Evolutionary conservation across 2,113 vertebrate species (phyloP).

Genomic region (Cephalopterus ornatus): DNA sequence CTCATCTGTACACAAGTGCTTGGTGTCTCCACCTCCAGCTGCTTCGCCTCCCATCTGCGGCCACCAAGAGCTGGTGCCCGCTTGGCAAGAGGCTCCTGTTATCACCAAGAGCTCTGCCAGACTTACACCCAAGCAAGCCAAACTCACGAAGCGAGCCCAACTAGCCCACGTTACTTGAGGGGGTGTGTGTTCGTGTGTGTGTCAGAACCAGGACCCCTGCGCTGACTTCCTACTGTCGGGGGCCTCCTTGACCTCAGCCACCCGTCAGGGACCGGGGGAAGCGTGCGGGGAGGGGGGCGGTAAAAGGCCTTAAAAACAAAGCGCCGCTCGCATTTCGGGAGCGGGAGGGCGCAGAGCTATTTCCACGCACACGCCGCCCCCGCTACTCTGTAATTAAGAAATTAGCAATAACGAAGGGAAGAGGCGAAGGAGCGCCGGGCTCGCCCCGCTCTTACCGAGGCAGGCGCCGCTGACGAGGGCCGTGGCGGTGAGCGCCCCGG

Average conservation of each 20-base stretch:
- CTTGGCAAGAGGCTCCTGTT: rapidly evolving
- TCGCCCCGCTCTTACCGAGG: slow-evolving; percentile 77
- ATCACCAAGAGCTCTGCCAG: not conserved
- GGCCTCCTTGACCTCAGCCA: not conserved
- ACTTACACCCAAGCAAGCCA: not conserved
- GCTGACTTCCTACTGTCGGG: not conserved
- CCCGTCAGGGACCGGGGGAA: not conserved
- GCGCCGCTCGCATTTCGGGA: not conserved
- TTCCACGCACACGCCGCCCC: rapidly evolving
- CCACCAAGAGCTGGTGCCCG: not conserved
- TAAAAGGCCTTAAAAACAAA: not conserved
- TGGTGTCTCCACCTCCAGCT: rapidly evolving
- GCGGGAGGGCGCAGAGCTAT: not conserved
- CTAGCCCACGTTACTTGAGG: rapidly evolving
- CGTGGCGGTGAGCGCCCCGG: slow-evolving; percentile 90
- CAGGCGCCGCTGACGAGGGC: slow-evolving; percentile 87
- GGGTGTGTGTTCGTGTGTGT: not conserved
- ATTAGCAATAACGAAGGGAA: not conserved
- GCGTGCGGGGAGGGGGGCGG: too few relatives aligned
- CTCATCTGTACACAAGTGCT: rapidly evolving
- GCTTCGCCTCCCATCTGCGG: rapidly evolving
- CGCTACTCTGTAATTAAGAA: not conserved
- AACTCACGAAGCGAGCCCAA: rapidly evolving
- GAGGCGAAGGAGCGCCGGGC: not conserved
- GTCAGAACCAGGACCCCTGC: not conserved